Evolutionary conservation across 2,113 vertebrate genomes (phyloP), one percentile per base, ranked within the genome.

Genomic region (Cathartes aura): DNA sequence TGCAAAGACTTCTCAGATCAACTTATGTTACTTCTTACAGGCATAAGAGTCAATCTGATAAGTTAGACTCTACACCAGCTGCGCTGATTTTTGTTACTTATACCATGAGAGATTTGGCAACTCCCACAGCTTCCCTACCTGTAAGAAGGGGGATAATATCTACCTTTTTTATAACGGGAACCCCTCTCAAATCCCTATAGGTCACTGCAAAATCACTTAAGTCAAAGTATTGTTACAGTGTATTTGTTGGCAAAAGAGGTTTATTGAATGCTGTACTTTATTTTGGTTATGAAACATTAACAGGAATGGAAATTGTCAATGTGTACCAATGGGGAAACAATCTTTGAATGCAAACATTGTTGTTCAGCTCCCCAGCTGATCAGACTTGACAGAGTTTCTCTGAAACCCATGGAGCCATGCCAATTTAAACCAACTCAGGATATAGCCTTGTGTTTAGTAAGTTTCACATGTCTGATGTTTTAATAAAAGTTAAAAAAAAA

Each of bases 361-460:
- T 63, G 66, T 79, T 83, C 87, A 91, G 83, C 76, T 95, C 56
- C 62, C 72, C 83, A 94, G 53, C 82, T 81, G 93, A 96, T 85
- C 86, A 45, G 45, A 73, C 53, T 71, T 74, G 87, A 74, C 80
- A 83, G 34, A 82, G 50, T 72, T 78, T 21, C 68, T 94, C 64
- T 82, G 73, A 71, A 87, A 45, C 42, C 42, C 34, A 22, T 32
- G 87, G 87, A 94, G 70, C 42, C 42, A 34, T 13, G 87, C 91
- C 93, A 94, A 21, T 22, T 78, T 45, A 95, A 92, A 94, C 86
- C 89, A 74, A 15, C 80, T 34, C 76, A 87, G 86, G 74, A 90
- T 68, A 55, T 0, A 79, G 53, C 48, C 74, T 64, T n/a, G 36
- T 59, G 42, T 68, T 92, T 92, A 90, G 5, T 34, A 93, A 74